Conservation (phyloP, 2,888 invertebrate species). For the Aspidiotus rigidus region DNA sequence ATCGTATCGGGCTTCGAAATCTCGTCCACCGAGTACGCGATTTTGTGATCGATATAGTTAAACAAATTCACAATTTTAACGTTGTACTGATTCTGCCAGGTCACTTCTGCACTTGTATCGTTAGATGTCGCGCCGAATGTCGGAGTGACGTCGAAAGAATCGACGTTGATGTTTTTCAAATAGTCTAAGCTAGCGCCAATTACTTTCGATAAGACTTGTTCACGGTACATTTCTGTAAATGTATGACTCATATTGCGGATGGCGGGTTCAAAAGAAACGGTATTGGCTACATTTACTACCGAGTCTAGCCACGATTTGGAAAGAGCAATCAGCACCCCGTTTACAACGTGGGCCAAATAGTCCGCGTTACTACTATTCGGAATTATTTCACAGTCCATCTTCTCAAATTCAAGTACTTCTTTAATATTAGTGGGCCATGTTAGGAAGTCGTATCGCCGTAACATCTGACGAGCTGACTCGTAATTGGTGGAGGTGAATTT, state of each 20-base stretch:
- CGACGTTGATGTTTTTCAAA: conserved; percentile 14
- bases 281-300: neutral
- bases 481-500: conserved; percentile 9
- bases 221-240: conserved; percentile 7
- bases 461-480: neutral
- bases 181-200: conserved; percentile 8
- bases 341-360: conserved; percentile 8
- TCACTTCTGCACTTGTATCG: neutral
- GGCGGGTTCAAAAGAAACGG: neutral
- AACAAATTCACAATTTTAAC: conserved; percentile 20
- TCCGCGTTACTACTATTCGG: conserved; percentile 2
- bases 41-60: conserved; percentile 2
- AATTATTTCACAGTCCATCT: conserved; percentile 7
- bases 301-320: conserved; percentile 7
- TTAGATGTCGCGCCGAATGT: neutral
- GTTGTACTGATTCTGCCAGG: conserved; percentile 6
- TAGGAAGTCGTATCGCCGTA: conserved; percentile 10
- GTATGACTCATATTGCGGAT: neutral
- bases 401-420: conserved; percentile 7
- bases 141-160: conserved; percentile 27
- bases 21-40: neutral
- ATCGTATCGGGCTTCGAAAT: neutral
- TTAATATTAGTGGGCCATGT: neutral
- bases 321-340: neutral
- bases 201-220: neutral